phyloP scores from a whole-genome alignment of 2,113 vertebrate species.

The Semnornis frantzii region DNA sequence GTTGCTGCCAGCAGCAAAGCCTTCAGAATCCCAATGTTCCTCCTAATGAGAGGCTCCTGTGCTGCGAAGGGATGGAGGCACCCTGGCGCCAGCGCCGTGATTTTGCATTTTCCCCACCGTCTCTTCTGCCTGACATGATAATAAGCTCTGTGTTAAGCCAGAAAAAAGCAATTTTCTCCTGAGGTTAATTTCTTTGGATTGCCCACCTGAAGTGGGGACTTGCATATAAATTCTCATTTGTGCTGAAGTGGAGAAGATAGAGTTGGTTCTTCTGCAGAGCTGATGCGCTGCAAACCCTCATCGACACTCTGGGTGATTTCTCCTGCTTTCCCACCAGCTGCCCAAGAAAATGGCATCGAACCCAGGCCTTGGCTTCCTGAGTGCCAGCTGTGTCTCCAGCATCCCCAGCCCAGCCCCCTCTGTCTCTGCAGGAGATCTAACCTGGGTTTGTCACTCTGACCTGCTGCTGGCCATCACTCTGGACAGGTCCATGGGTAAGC shows the following conservation, averaged over 20 bases:
- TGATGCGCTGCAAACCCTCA: conserved; percentile 39
- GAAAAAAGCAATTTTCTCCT: conserved; percentile 70
- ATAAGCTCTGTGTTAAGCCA: conserved; percentile 60
- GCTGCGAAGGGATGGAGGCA: neutral
- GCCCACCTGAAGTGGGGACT: conserved; percentile 49
- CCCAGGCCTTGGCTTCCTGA: neutral
- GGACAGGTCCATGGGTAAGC: neutral
- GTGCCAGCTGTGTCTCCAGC: neutral
- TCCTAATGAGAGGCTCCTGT: neutral
- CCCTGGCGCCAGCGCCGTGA: neutral
- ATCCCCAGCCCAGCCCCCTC: neutral
- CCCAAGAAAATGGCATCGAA: neutral
- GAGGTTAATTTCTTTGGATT: conserved; percentile 56
- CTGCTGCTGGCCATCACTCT: neutral
- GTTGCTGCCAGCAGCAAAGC: neutral
- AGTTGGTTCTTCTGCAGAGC: conserved; percentile 2
- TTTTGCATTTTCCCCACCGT: conserved; percentile 51
- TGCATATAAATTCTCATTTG: conserved; percentile 61
- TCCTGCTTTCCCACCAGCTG: neutral
- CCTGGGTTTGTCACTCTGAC: neutral
- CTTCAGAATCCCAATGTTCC: neutral
- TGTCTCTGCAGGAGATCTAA: neutral
- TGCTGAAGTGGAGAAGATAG: conserved; percentile 43
- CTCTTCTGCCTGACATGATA: conserved; percentile 62
- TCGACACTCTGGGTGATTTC: neutral